Evolutionary conservation across 2,888 invertebrate genomes (phyloP), one percentile per base, ranked within the genome.

Genomic region (Campoplex nolae): DNA sequence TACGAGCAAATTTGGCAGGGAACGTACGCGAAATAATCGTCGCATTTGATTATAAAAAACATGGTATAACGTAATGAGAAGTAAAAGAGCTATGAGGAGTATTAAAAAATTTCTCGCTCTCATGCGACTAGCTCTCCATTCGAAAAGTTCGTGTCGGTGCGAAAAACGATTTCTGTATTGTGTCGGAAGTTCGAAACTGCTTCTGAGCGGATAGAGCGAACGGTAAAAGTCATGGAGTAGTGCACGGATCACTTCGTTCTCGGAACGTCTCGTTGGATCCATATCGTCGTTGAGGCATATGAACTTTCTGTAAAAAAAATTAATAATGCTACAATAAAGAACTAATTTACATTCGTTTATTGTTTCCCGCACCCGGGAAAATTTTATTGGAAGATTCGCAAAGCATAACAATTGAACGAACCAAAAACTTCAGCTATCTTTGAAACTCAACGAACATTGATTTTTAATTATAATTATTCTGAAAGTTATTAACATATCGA

Each of bases 211-310:
- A 92, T 97, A 97, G 23, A 97, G 92, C 0, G 97, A 96, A 86
- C 97, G 95, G 93, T 97, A 97, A 92, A 97, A 97, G 91, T 98
- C 97, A 88, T 96, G 96, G 68, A 97, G 94, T 42, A 97, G 95
- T 56, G 97, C 96, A 80, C 96, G 96, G 42, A 97, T 96, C 80
- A 97, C 94, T 91, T 96, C 96, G 89, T 97, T 97, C 88, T 97
- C 96, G 4, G 95, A 95, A 45, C 94, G 94, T 74, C 96, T 96
- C 11, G 93, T 93, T 16, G 96, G 95, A 90, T 97, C 97, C 93
- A 97, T 95, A 92, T 98, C 97, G 91, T 97, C 97, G 93, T 98
- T 98, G 73, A 98, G 95, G 92, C 97, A 98, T 68, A 97, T 96
- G 91, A 98, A 98, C 94, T 97, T 98, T 90, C 97, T 97, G 93